Conservation (phyloP, 2,797 vertebrate species). For the Ateles fusciceps region DNA sequence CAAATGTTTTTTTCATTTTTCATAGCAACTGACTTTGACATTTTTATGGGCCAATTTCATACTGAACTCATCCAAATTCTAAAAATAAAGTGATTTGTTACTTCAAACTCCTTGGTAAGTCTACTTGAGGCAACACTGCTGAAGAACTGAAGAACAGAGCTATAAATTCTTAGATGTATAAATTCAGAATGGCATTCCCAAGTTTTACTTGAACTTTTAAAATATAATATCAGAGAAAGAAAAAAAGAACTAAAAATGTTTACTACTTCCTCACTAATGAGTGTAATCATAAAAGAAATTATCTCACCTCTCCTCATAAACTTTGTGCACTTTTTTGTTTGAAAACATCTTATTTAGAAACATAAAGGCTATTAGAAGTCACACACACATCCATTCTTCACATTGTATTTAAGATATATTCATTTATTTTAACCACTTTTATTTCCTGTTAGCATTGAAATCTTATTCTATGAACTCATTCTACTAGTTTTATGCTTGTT, state of each 20-base stretch:
- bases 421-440: neutral
- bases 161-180: neutral
- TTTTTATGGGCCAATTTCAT: slow-evolving; percentile 75
- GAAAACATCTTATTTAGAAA: neutral
- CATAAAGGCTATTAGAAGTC: neutral
- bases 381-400: neutral
- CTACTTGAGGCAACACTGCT: neutral
- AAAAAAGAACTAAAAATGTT: neutral
- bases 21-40: slow-evolving; percentile 68
- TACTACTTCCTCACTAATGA: neutral
- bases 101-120: slow-evolving; percentile 63
- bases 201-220: neutral
- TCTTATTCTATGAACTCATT: neutral
- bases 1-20: slow-evolving; percentile 76
- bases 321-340: neutral
- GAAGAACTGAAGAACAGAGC: neutral
- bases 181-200: neutral
- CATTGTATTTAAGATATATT: neutral
- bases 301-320: neutral
- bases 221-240: neutral
- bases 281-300: neutral
- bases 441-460: neutral
- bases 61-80: slow-evolving; percentile 70
- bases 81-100: slow-evolving; percentile 74
- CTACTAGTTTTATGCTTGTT: neutral